Conservation (phyloP, 2,888 invertebrate genomes). For the Dasysyrphus tricinctus region DNA sequence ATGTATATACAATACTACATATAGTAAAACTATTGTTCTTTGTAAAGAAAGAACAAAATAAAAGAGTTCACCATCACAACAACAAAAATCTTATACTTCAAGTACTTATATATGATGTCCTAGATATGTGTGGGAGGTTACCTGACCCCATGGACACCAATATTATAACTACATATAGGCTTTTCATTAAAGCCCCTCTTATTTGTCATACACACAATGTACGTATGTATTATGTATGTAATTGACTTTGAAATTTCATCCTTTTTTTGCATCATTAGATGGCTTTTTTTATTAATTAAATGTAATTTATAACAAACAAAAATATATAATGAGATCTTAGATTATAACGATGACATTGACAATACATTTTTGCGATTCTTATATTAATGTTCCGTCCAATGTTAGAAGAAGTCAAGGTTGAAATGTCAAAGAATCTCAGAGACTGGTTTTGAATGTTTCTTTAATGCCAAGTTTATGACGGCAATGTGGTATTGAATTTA, state of each 20-base stretch:
- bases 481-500: background rate
- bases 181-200: conserved; percentile 25
- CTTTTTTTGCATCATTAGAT: conserved; percentile 29
- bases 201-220: conserved; percentile 26
- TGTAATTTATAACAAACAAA: conserved; percentile 1
- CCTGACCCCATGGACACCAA: conserved; percentile 60
- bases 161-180: conserved; percentile 11
- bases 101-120: conserved; percentile 58
- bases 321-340: background rate
- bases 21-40: conserved; percentile 32
- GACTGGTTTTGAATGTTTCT: background rate
- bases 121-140: conserved; percentile 49
- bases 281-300: conserved; percentile 29
- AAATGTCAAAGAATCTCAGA: background rate
- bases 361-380: background rate
- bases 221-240: conserved; percentile 21
- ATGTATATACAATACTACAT: too few species aligned
- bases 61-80: conserved; percentile 29
- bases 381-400: conserved; percentile 1
- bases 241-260: conserved; percentile 67
- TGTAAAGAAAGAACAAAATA: conserved; percentile 5
- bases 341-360: conserved; percentile 28
- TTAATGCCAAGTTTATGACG: background rate
- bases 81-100: conserved; percentile 1
- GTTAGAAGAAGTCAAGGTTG: conserved; percentile 53